These are phyloP conservation scores for Pocota personata DNA, from an alignment of 2,888 invertebrate species.

Conservation along the genomic window DNA sequence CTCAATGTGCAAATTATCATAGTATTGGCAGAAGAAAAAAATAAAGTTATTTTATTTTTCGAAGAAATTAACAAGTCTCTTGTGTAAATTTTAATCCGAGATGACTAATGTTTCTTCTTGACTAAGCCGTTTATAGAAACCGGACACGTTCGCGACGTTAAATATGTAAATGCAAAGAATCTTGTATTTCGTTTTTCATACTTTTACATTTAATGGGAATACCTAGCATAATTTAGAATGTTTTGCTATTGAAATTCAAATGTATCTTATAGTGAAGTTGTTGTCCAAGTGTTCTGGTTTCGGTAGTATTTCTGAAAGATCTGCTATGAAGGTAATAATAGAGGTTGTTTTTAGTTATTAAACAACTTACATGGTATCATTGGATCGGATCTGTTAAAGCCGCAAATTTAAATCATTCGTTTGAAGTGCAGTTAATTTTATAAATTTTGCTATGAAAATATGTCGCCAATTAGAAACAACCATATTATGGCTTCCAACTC, in stretches of 20 bases:
- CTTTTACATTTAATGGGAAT: not conserved
- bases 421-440: no score
- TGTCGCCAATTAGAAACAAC: no score
- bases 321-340: not conserved
- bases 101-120: not conserved
- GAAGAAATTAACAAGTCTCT: not conserved
- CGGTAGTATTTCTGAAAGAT: not conserved
- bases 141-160: not conserved
- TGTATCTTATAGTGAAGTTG: not conserved
- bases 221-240: not conserved
- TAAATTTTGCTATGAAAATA: no score
- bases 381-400: no score
- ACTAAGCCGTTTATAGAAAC: not conserved
- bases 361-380: no score
- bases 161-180: not conserved
- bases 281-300: not conserved
- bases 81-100: not conserved
- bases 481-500: no score
- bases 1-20: not conserved
- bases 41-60: not conserved
- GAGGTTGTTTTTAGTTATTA: not conserved
- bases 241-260: not conserved
- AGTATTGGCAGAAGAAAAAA: not conserved
- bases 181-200: not conserved
- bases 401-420: no score